phyloP scores from a whole-genome alignment of 2,888 invertebrate species.

The Epirrhoe alternata region DNA sequence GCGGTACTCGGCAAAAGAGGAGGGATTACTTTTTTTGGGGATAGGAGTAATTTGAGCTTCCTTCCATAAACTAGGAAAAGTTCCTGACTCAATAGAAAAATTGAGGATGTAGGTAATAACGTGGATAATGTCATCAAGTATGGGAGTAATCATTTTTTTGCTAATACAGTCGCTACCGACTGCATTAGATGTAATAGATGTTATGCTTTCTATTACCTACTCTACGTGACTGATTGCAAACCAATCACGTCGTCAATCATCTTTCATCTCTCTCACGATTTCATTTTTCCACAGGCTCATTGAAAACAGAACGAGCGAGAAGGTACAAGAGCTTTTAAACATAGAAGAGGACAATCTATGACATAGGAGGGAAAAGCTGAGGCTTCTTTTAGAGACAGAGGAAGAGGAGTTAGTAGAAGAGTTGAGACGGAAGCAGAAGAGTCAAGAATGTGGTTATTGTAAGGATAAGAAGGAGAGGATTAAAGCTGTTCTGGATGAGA shows the following conservation, averaged over 20 bases:
- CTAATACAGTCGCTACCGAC: too few relatives aligned
- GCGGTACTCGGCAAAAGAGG: too few relatives aligned
- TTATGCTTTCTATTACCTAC: too few relatives aligned
- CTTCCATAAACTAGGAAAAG: too few relatives aligned
- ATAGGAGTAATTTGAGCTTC: too few relatives aligned
- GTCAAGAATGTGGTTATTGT: constrained; percentile 65
- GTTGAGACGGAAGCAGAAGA: constrained; percentile 55
- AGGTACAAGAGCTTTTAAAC: constrained; percentile 63
- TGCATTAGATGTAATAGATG: too few relatives aligned
- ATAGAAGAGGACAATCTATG: constrained; percentile 70
- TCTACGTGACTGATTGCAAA: too few relatives aligned
- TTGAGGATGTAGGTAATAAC: too few relatives aligned
- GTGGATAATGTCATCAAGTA: too few relatives aligned
- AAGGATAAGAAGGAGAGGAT: constrained; percentile 59
- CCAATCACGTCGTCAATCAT: neutral
- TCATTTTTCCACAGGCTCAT: constrained; percentile 56
- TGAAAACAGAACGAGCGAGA: constrained; percentile 69
- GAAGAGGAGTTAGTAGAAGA: constrained; percentile 61
- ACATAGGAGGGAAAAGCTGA: constrained; percentile 69
- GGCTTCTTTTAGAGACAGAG: constrained; percentile 62
- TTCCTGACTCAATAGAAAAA: too few relatives aligned
- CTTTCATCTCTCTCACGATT: neutral
- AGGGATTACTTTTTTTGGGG: too few relatives aligned
- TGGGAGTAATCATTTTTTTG: too few relatives aligned
- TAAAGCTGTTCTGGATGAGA: constrained; percentile 59